Percentiles rank a stretch among this genome's conserved stretches.
These are phyloP conservation scores for Neostethus bicornis DNA, from an alignment of 2,797 vertebrate species.

Conservation along the genomic window DNA sequence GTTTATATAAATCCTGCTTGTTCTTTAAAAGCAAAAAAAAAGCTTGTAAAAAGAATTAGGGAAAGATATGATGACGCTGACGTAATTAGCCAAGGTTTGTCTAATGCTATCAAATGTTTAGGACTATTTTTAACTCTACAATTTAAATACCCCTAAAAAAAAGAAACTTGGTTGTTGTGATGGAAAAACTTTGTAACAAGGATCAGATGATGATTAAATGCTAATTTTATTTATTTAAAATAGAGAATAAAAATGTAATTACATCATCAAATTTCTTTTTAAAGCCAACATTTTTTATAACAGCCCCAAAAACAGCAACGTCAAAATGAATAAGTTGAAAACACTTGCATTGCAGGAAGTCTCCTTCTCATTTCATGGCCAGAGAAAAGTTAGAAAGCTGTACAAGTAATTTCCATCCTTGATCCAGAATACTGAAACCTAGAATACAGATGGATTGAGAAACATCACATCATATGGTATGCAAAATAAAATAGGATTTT, in stretches of 20 bases:
- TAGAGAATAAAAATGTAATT: not conserved
- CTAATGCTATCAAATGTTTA: not conserved
- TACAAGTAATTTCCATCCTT: not conserved
- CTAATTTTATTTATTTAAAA: not conserved
- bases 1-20: too few species aligned
- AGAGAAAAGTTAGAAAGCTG: not conserved
- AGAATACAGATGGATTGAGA: too few species aligned
- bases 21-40: too few species aligned
- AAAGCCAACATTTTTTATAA: not conserved
- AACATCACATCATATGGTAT: not conserved
- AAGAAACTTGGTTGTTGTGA: not conserved
- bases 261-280: not conserved
- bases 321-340: not conserved
- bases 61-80: not conserved
- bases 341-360: not conserved
- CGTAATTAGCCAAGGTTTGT: not conserved
- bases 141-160: not conserved
- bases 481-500: not conserved
- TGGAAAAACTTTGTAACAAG: not conserved
- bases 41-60: too few species aligned
- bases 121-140: not conserved
- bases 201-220: not conserved
- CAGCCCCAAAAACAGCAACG: conserved; percentile 1
- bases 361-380: not conserved
- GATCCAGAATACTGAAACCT: too few species aligned